Evolutionary conservation across 2,888 invertebrate species (phyloP), one percentile per base, ranked within the genome.

Genomic region (Dendrolimus houi): DNA sequence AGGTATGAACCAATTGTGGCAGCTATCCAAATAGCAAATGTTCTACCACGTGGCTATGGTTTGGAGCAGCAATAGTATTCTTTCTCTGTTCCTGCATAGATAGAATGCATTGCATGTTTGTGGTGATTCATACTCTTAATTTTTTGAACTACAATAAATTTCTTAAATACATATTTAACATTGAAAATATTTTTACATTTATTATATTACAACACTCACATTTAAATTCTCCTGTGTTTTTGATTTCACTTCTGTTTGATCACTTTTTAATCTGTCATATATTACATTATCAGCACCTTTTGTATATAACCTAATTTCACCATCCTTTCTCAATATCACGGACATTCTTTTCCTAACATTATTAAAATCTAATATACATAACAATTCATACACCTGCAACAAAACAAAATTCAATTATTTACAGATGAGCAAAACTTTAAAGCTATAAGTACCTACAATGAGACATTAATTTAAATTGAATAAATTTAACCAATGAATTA

Each of bases 311-410:
- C 95, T 93, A 75, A 97, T 93, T 80, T 94, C 93, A 67, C 96
- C 95, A 82, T 96, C 95, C 81, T 93, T 94, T 76, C 96, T 92
- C 74, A 97, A 91, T 80, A 97, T 96, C 75, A 99, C 99, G 67
- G 99, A 99, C 99, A 99, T 99, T 82, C 99, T 92, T 92, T 99
- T 99, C 71, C 99, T 93, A 69, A 98, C 97, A 92, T 99, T 99
- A 92, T 99, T 99, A 92, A 99, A 99, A 92, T 99, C 99, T 78
- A 99, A 93, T 87, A 99, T 99, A 87, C 97, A 97, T 70, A 99
- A 92, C 72, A 99, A 93, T 85, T 99, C 98, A 90, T 99, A 98
- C 69, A 97, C 96, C 93, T 95, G 92, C 64, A 85, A 81, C 76
- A 79, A 79, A 67, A 59, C 58, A 70, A 53, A 61, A 40, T 53